Evolutionary conservation across 2,797 vertebrate species (phyloP), one percentile per base, ranked within the genome.

Genomic region (Scarus forsteni): DNA sequence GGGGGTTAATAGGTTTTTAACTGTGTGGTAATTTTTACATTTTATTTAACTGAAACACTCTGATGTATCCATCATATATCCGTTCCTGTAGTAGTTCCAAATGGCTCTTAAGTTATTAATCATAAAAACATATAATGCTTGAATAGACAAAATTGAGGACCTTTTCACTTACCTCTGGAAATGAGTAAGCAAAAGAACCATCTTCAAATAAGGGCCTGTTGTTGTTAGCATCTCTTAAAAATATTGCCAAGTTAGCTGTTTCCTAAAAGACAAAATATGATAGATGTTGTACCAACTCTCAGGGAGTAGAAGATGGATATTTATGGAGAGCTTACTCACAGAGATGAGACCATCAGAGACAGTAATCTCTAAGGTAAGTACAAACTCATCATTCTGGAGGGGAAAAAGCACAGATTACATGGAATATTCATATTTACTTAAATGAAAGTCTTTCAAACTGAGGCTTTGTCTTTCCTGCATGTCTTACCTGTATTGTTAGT

Each of bases 401-500:
- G 13, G 72, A 64, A 43, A 49, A 64, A 34, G 43, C n/a, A n/a
- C n/a, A n/a, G n/a, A n/a, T n/a, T n/a, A 50, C 50, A 8, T 1
- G 51, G 15, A 66, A 13, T 5, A 48, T 50, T 2, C n/a, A 6
- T 56, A 46, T 5, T 13, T 59, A 52, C 3, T 54, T 6, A 60
- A 19, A 35, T 0, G 66, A 18, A 11, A 5, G 70, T 3, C 56
- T 44, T n/a, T 6, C 18, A 52, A 61, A 34, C 14, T 0, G 15
- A 18, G 10, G 2, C 38, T 1, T 44, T 6, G 43, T 13, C 10
- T 34, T 60, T 10, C 10, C 16, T 6, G 9, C 8, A 27, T 11
- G 46, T 11, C 66, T 48, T 92, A 98, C 97, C 94, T 97, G 96
- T 3, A 87, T 93, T 70, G 98, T 92, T 40, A 99, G 88, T 0